phyloP scores from a whole-genome alignment of 2,113 vertebrate species.

The Syngnathus floridae region DNA sequence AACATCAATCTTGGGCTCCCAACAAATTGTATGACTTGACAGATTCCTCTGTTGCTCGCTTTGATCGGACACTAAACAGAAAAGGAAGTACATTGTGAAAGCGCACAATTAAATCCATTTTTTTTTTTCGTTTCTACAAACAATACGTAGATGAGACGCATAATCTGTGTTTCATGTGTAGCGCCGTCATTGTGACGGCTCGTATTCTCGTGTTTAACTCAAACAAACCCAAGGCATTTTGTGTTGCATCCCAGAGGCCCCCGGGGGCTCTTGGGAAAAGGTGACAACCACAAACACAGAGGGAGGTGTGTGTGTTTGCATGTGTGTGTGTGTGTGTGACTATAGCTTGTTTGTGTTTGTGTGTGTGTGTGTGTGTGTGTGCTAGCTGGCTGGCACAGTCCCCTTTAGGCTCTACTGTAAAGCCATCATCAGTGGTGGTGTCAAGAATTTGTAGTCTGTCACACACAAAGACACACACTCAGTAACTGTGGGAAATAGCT shows the following conservation, averaged over 20 bases:
- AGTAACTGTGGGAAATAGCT: conserved; percentile 67
- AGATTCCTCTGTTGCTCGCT: background rate
- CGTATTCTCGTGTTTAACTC: conserved; percentile 53
- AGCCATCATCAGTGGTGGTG: conserved; percentile 73
- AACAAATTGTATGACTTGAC: background rate
- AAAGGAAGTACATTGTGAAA: conserved; percentile 19
- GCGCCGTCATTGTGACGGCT: conserved; percentile 42
- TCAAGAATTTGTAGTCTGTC: conserved; percentile 77
- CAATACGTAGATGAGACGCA: conserved; percentile 31
- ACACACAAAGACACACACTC: conserved; percentile 55
- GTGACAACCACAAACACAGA: conserved; percentile 21
- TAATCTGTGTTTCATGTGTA: conserved; percentile 48
- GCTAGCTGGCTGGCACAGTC: conserved; percentile 64
- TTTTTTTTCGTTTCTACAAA: conserved; percentile 21
- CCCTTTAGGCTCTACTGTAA: conserved; percentile 69
- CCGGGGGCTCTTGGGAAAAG: conserved; percentile 48
- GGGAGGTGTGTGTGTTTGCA: conserved; percentile 7
- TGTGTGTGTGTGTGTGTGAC: background rate
- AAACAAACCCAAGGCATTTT: conserved; percentile 55
- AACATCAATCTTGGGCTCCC: background rate
- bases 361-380: conserved; percentile 25
- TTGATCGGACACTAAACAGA: conserved; percentile 17
- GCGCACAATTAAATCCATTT: conserved; percentile 18
- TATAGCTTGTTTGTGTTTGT: background rate
- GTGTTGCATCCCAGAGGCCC: conserved; percentile 52